Conservation (phyloP, 1,140 invertebrate genomes). For the Thaumatotibia leucotreta region DNA sequence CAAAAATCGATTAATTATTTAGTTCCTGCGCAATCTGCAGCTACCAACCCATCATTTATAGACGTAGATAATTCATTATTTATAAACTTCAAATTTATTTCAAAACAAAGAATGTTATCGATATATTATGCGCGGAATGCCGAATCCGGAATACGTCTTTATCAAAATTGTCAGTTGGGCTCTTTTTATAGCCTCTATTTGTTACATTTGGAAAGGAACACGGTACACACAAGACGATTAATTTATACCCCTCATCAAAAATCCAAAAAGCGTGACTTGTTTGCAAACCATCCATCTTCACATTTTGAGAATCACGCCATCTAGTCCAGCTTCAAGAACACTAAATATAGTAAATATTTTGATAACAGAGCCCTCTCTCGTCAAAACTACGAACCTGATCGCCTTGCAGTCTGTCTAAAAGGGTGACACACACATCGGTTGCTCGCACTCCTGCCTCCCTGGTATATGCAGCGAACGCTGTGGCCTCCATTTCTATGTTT, state of each 20-base stretch:
- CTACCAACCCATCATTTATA: too few relatives aligned
- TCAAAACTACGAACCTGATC: slow-evolving; percentile 85
- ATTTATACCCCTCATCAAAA: neutral
- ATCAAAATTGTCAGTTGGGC: too few relatives aligned
- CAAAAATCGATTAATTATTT: too few relatives aligned
- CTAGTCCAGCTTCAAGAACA: neutral
- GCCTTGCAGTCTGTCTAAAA: slow-evolving; percentile 91
- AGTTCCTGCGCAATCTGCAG: too few relatives aligned
- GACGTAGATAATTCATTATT: too few relatives aligned
- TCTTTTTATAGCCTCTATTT: neutral
- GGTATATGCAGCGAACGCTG: slow-evolving; percentile 93
- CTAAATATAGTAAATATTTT: neutral
- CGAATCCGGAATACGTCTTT: too few relatives aligned
- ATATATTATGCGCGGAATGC: too few relatives aligned
- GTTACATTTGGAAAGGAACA: neutral
- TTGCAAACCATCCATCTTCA: neutral
- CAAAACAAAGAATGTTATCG: too few relatives aligned
- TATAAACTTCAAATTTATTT: too few relatives aligned
- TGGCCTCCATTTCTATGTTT: slow-evolving; percentile 99
- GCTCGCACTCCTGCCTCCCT: slow-evolving; percentile 90
- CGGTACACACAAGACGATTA: neutral
- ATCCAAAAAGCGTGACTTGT: neutral
- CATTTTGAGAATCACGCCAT: neutral
- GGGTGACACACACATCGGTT: slow-evolving; percentile 93
- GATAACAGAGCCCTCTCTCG: slow-evolving; percentile 15